Conservation (phyloP, 2,888 invertebrate genomes). For the Acleris emargana region DNA sequence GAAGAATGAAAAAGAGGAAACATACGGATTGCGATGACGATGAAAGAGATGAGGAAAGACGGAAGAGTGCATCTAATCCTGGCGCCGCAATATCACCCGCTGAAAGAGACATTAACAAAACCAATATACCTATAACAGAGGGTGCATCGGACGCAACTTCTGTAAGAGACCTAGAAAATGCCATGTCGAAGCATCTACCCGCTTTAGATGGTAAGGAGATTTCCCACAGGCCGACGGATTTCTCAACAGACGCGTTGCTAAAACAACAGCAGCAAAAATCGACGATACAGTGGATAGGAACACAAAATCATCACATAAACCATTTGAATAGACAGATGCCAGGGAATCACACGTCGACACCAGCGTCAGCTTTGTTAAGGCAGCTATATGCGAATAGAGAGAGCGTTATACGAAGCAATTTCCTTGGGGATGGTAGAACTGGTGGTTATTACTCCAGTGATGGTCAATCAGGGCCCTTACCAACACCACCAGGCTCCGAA, state of each 20-base stretch:
- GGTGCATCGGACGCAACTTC: conserved; percentile 83
- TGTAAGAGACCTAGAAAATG: conserved; percentile 96
- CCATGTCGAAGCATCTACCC: conserved; percentile 97
- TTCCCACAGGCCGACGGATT: conserved; percentile 91
- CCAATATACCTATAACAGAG: conserved; percentile 69
- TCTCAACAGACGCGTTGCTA: conserved; percentile 92
- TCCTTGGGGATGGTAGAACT: conserved; percentile 75
- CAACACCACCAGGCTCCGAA: conserved; percentile 96
- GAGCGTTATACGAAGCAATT: conserved; percentile 96
- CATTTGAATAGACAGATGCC: conserved; percentile 85
- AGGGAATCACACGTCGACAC: conserved; percentile 85
- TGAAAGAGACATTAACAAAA: conserved; percentile 73
- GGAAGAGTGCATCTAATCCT: conserved; percentile 75
- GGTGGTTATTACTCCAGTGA: conserved; percentile 82
- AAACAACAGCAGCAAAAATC: conserved; percentile 90
- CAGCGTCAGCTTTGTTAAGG: conserved; percentile 94
- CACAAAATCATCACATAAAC: conserved; percentile 87
- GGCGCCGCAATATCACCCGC: conserved; percentile 69
- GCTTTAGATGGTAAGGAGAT: conserved; percentile 81
- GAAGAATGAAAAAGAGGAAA: conserved; percentile 82
- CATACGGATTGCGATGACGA: conserved; percentile 77
- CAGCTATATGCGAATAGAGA: conserved; percentile 97
- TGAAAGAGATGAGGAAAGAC: conserved; percentile 73
- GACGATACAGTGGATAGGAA: conserved; percentile 97
- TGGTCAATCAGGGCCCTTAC: conserved; percentile 88